These are phyloP conservation scores for Ophion obscuratus DNA, from an alignment of 2,888 invertebrate species.

Conservation along the genomic window DNA sequence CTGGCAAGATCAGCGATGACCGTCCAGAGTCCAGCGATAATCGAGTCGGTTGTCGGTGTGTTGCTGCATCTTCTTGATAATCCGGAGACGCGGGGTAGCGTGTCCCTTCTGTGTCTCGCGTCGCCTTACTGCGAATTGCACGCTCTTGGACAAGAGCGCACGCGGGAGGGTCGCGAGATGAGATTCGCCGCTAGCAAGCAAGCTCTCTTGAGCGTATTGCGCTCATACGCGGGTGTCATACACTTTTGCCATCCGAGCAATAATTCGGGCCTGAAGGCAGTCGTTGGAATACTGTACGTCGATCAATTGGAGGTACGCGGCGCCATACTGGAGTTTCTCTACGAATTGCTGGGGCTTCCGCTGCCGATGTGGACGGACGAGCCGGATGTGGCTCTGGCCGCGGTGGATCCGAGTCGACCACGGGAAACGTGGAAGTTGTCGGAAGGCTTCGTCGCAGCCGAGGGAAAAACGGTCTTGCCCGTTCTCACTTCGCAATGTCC, in stretches of 20 bases:
- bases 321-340: constrained; percentile 95
- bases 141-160: constrained; percentile 76
- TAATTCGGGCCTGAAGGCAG: constrained; percentile 90
- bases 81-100: constrained; percentile 92
- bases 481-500: constrained; percentile 94
- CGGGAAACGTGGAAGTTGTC: constrained; percentile 94
- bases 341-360: constrained; percentile 94
- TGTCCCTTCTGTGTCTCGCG: constrained; percentile 94
- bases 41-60: constrained; percentile 95
- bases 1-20: constrained; percentile 93
- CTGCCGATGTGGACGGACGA: constrained; percentile 97
- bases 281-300: constrained; percentile 92
- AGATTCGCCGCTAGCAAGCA: constrained; percentile 94
- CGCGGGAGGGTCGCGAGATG: constrained; percentile 88
- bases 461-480: constrained; percentile 94
- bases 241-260: constrained; percentile 93
- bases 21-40: constrained; percentile 94
- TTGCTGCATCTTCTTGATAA: constrained; percentile 93
- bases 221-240: constrained; percentile 96
- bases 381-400: constrained; percentile 93
- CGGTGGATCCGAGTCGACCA: constrained; percentile 90
- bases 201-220: constrained; percentile 92
- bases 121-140: constrained; percentile 98
- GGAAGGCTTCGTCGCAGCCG: constrained; percentile 97
- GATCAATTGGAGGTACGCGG: constrained; percentile 96